Percentiles rank a stretch among this genome's conserved stretches.
These are phyloP conservation scores for Macrostomum cliftonense DNA, from an alignment of 2,888 invertebrate genomes.

Conservation along the genomic window DNA sequence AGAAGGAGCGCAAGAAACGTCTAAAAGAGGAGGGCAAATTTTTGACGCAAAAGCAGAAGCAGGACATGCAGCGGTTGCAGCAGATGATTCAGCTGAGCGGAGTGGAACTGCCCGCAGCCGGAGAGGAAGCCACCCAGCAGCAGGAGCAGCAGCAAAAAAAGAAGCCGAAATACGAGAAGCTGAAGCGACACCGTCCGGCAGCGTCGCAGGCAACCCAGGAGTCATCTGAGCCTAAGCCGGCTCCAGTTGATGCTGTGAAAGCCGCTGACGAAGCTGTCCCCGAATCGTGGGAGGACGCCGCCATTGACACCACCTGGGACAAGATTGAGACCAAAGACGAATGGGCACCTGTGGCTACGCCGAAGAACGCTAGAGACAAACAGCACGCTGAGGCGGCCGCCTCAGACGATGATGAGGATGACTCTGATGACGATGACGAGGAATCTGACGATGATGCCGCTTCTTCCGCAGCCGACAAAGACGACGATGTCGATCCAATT, in stretches of 20 bases:
- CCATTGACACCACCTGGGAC: not conserved
- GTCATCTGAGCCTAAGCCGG: not conserved
- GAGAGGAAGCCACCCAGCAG: constrained; percentile 1
- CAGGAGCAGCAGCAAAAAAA: constrained; percentile 9
- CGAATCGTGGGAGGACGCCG: constrained; percentile 1
- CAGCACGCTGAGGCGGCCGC: constrained; percentile 23
- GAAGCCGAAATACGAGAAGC: constrained; percentile 7
- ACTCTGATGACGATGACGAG: constrained; percentile 29
- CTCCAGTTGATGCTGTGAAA: constrained; percentile 10
- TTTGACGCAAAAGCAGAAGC: constrained; percentile 76
- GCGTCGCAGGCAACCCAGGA: not conserved
- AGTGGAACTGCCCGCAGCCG: not conserved
- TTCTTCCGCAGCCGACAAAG: constrained; percentile 13
- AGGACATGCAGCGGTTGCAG: constrained; percentile 16
- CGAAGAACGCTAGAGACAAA: not conserved
- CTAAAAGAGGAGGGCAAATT: constrained; percentile 88
- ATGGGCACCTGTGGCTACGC: not conserved
- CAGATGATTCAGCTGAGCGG: constrained; percentile 10
- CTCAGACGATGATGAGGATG: constrained; percentile 18
- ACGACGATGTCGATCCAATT: too few species aligned
- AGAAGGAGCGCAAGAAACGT: constrained; percentile 73
- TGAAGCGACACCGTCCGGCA: not conserved
- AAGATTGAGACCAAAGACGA: not conserved
- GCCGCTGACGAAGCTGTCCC: constrained; percentile 10
- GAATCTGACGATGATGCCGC: constrained; percentile 13